Evolutionary conservation across 2,113 vertebrate genomes (phyloP).

Genomic region (Rhipidura dahli): DNA sequence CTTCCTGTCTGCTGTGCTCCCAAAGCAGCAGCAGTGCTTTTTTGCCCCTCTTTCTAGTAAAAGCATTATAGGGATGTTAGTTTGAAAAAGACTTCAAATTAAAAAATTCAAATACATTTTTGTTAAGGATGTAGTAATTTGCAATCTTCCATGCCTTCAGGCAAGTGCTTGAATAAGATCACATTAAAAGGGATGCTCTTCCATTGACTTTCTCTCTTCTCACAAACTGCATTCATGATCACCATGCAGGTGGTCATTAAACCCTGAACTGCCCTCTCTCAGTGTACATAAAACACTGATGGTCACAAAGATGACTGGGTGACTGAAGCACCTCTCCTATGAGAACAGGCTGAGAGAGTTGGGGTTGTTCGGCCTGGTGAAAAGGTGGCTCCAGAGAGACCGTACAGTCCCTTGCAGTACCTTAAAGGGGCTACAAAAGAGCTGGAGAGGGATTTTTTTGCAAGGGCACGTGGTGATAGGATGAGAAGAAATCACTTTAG

Average conservation of each 20-base stretch:
- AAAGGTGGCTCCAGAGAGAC: background rate
- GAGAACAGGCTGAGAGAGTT: background rate
- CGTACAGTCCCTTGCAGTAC: background rate
- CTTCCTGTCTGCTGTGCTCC: background rate
- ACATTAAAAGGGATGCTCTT: background rate
- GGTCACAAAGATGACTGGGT: background rate
- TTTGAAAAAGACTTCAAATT: background rate
- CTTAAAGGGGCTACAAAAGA: background rate
- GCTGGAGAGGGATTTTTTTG: background rate
- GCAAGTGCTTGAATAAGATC: background rate
- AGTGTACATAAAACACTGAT: background rate
- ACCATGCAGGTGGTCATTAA: background rate
- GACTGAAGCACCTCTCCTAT: background rate
- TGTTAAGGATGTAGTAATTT: background rate
- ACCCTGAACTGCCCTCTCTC: background rate
- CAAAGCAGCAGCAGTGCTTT: background rate
- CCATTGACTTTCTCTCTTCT: background rate
- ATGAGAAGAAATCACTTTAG: background rate
- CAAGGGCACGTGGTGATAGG: background rate
- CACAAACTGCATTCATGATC: background rate
- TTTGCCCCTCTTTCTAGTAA: background rate
- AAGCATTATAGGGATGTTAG: background rate
- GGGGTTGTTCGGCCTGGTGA: background rate
- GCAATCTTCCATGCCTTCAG: background rate
- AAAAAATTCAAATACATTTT: background rate